phyloP scores from a whole-genome alignment of 2,113 vertebrate species.

The Paracanthobrama guichenoti region DNA sequence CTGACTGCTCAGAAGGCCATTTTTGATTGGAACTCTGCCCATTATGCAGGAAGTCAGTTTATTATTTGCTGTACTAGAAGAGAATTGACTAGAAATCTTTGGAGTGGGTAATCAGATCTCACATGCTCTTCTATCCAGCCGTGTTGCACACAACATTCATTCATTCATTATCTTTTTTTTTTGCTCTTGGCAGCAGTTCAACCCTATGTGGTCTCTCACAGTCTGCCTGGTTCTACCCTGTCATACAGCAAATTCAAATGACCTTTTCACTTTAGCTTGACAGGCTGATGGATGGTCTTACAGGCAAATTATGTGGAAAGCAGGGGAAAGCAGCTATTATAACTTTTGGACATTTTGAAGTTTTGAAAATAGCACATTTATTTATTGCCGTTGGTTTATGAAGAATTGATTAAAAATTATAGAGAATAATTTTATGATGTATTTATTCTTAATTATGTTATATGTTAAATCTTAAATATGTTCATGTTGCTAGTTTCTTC shows the following conservation, averaged over 20 bases:
- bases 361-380: neutral
- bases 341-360: neutral
- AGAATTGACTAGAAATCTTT: conserved; percentile 29
- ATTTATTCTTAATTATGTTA: neutral
- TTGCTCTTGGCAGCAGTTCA: conserved; percentile 12
- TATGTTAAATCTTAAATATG: no score
- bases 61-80: conserved; percentile 30
- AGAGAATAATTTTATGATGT: neutral
- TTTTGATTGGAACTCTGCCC: neutral
- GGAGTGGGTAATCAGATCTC: conserved; percentile 23
- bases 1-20: conserved; percentile 4
- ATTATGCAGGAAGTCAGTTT: neutral
- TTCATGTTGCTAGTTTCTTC: no score
- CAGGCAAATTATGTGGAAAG: neutral
- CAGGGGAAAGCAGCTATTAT: neutral
- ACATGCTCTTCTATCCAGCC: neutral
- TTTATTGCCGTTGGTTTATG: no score
- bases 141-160: neutral
- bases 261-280: conserved; percentile 13
- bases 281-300: conserved; percentile 15
- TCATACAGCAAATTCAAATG: conserved; percentile 1
- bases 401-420: neutral
- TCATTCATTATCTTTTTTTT: conserved; percentile 6
- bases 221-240: conserved; percentile 2
- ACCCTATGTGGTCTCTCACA: conserved; percentile 10